Evolutionary conservation across 2,888 invertebrate species (phyloP).

Genomic region (Poecilobothrus nobilitatus): DNA sequence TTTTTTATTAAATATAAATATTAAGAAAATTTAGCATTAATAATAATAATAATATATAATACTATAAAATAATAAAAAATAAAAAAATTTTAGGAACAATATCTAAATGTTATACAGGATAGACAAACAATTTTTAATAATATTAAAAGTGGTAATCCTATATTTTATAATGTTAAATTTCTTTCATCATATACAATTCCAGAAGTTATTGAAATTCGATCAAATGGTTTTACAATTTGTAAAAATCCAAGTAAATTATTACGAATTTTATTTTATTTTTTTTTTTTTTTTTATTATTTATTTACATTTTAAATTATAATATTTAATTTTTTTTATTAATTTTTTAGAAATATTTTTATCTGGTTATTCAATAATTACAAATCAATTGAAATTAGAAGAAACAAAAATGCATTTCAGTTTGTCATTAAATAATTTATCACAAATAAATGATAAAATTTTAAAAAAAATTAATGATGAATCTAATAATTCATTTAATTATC

Average conservation of each 20-base stretch:
- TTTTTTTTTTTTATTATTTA: too few species aligned
- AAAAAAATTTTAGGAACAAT: constrained; percentile 26
- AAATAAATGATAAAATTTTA: too few species aligned
- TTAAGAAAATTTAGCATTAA: too few species aligned
- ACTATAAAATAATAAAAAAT: too few species aligned
- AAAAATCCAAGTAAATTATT: constrained; percentile 31
- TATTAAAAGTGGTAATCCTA: constrained; percentile 32
- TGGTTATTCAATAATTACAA: neutral
- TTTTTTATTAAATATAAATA: too few species aligned
- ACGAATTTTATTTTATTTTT: neutral
- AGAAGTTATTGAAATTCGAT: constrained; percentile 47
- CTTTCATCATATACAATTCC: constrained; percentile 51
- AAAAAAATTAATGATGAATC: too few species aligned
- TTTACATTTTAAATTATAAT: too few species aligned
- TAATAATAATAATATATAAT: too few species aligned
- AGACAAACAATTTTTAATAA: constrained; percentile 27
- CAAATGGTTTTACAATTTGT: constrained; percentile 51
- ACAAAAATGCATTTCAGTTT: neutral
- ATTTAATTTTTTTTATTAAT: too few species aligned
- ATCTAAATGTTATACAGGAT: constrained; percentile 25
- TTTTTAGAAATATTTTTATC: neutral
- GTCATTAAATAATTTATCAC: too few species aligned
- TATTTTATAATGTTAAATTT: constrained; percentile 51
- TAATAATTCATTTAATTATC: too few species aligned
- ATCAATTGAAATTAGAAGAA: neutral